Conservation (phyloP, 2,888 invertebrate species). For the Orchesellides sinensis region DNA sequence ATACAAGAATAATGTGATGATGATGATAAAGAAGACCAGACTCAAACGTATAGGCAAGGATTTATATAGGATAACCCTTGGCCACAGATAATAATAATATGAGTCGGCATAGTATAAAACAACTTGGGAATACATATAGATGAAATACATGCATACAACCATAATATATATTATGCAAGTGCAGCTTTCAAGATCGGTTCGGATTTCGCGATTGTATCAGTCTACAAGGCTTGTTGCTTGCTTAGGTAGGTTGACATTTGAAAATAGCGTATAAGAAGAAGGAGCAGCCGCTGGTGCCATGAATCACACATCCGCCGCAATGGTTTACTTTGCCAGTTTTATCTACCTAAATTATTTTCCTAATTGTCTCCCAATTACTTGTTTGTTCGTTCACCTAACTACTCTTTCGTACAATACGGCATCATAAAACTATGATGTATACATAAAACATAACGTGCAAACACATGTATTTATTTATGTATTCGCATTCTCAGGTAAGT, state of each 20-base stretch:
- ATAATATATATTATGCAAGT: not conserved
- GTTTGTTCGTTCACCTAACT: conserved; percentile 8
- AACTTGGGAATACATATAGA: too few relatives aligned
- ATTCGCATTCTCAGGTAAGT: conserved; percentile 6
- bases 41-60: too few relatives aligned
- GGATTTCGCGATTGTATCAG: conserved; percentile 16
- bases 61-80: too few relatives aligned
- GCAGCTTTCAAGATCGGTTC: conserved; percentile 15
- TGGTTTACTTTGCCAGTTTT: conserved; percentile 38
- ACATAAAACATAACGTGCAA: not conserved
- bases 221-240: not conserved
- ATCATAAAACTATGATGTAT: not conserved
- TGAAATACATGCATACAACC: too few relatives aligned
- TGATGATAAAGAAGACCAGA: too few relatives aligned
- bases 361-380: conserved; percentile 33
- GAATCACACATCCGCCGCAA: conserved; percentile 52
- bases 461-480: not conserved
- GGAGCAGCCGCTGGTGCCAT: conserved; percentile 26
- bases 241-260: conserved; percentile 29
- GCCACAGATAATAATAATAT: too few relatives aligned
- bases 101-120: too few relatives aligned
- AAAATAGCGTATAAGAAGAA: conserved; percentile 11
- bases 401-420: not conserved
- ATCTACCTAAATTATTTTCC: conserved; percentile 29
- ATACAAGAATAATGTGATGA: too few relatives aligned